Base-by-base conservation (phyloP, 2,113 vertebrate genomes). In the Limanda limanda region DNA sequence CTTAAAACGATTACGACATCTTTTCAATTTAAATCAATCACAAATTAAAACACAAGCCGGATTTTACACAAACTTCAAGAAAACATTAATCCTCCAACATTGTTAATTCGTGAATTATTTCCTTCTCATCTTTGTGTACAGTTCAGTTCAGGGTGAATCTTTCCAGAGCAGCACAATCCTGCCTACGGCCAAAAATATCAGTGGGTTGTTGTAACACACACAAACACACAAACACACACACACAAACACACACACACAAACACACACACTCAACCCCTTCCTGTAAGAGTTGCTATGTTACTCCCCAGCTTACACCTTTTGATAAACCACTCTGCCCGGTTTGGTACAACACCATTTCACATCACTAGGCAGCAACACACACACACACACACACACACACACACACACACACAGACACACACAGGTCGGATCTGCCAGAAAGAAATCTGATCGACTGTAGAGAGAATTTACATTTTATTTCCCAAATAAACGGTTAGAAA, bases 361-460 rank as follows among this genome's bases (percentile, higher is more conserved):
- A 17, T 51, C 47, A 47, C 45, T 14, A 47, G 45, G 45, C 45
- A 48, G 17, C 17, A 6, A 48, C 47, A 31, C 51, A 52, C 20
- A 52, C 47, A 15, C 17, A 48, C 47, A 48, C 13, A 48, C 15
- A 15, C 47, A 48, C 47, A 48, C 12, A 48, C 45, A 73, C 71
- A 52, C 7, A 52, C 51, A 52, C 20, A 52, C 71, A 81, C 79
- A 65, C 77, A 21, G 42, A 52, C 67, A 35, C 35, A 45, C 79
- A 11, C 57, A 10, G 78, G 37, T 83, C 70, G 74, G 68, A 83
- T 85, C 81, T 84, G 85, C 82, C 84, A 76, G 61, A 79, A 4
- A 37, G 83, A 90, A 85, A 88, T 82, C 68, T 64, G 85, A 91
- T 86, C 76, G 68, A 78, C 81, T 80, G 81, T 1, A 27, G 27